phyloP scores from a whole-genome alignment of 2,888 invertebrate genomes.

The Cheiracanthium punctorium region DNA sequence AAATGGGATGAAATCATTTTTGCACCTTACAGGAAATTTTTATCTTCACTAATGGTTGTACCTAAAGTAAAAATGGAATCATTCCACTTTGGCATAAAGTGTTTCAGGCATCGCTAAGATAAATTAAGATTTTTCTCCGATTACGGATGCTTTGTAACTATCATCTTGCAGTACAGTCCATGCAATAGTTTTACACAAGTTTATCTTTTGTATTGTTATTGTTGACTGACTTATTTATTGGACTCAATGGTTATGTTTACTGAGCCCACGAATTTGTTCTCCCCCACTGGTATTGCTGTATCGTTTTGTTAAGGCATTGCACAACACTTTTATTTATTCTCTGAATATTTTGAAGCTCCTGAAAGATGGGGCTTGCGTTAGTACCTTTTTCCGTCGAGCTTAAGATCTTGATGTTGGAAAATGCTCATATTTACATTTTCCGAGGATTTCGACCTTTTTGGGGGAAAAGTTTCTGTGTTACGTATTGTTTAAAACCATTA shows the following conservation, averaged over 20 bases:
- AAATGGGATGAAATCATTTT: too few species aligned
- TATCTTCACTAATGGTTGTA: too few species aligned
- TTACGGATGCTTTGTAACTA: too few species aligned
- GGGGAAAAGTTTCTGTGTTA: not conserved
- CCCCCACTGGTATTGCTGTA: too few species aligned
- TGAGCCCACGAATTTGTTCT: not conserved
- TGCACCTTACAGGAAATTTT: too few species aligned
- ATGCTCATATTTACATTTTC: not conserved
- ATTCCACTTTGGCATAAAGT: too few species aligned
- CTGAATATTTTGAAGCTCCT: not conserved
- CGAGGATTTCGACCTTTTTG: conserved; percentile 3
- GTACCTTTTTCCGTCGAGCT: not conserved
- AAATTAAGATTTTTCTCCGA: too few species aligned
- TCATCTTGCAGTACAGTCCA: not conserved
- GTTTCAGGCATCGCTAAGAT: too few species aligned
- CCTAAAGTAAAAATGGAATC: too few species aligned
- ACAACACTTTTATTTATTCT: not conserved
- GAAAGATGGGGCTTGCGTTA: not conserved
- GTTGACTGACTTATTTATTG: not conserved
- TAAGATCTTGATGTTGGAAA: not conserved
- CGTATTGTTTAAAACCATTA: not conserved
- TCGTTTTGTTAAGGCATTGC: too few species aligned
- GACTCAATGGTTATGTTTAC: not conserved
- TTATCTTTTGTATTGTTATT: not conserved
- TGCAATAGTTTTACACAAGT: not conserved